Conservation (phyloP, 2,888 invertebrate species). For the Athrips mouffetella region DNA sequence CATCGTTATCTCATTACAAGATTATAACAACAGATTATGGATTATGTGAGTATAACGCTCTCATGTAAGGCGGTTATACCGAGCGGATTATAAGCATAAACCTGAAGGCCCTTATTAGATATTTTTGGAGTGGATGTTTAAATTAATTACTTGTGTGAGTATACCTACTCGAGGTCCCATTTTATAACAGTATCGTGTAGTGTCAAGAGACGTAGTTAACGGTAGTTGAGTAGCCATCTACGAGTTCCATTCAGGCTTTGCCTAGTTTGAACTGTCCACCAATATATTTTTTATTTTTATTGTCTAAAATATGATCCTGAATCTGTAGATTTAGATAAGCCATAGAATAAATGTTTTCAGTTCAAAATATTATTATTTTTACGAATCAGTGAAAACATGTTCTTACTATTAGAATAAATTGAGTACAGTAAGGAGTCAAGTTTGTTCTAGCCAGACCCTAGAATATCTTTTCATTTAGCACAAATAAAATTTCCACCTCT, state of each 20-base stretch:
- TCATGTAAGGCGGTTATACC: constrained; percentile 1
- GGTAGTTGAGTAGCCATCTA: neutral
- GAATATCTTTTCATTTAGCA: neutral
- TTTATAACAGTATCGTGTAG: constrained; percentile 1
- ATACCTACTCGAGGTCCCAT: constrained; percentile 6
- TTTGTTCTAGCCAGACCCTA: no score
- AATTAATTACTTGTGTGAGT: constrained; percentile 1
- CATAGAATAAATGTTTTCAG: no score
- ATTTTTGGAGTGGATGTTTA: constrained; percentile 3
- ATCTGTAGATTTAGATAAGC: no score
- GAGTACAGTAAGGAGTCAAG: no score
- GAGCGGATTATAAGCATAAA: neutral
- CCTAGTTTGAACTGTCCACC: no score
- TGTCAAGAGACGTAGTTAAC: neutral
- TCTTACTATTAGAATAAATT: no score
- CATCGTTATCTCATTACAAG: no score
- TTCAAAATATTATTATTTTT: no score
- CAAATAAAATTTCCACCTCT: neutral
- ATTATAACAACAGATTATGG: neutral
- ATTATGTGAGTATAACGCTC: neutral
- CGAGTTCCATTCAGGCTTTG: no score
- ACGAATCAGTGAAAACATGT: no score
- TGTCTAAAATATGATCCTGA: no score
- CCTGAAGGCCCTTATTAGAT: constrained; percentile 8
- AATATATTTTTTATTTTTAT: no score